Conservation (phyloP, 2,113 vertebrate species). For the Porphyrio hochstetteri region DNA sequence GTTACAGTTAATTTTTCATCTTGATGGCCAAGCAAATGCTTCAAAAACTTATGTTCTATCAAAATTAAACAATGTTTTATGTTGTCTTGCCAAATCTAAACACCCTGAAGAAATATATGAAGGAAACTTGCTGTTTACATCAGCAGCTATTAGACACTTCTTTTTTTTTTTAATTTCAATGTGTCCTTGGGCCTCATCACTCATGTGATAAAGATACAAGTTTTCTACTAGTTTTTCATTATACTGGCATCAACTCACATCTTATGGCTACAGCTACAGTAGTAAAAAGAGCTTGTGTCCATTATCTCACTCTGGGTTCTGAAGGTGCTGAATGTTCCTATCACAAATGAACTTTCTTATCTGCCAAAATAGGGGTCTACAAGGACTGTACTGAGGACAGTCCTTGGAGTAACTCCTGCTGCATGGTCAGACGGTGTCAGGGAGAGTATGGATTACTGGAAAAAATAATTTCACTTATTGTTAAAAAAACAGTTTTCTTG, state of each 20-base stretch:
- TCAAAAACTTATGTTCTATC: neutral
- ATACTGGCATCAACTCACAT: neutral
- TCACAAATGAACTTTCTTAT: neutral
- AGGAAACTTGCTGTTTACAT: neutral
- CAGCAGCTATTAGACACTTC: neutral
- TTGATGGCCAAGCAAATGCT: neutral
- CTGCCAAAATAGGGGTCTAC: neutral
- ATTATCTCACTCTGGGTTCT: neutral
- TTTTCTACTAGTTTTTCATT: neutral
- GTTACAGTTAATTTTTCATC: constrained; percentile 6
- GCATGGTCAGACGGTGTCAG: neutral
- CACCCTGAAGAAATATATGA: neutral
- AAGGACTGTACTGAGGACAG: neutral
- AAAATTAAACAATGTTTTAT: neutral
- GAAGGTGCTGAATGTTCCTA: neutral
- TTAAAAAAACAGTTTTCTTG: neutral
- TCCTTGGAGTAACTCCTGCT: neutral
- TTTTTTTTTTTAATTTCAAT: neutral
- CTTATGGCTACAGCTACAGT: neutral
- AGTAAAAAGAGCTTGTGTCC: neutral
- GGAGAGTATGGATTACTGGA: neutral
- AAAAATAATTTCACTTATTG: neutral
- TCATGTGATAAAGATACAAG: neutral
- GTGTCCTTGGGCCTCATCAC: neutral
- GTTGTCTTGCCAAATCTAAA: neutral